These are phyloP conservation scores for Neodontobutis hainanensis DNA, from an alignment of 2,113 vertebrate species.

Conservation along the genomic window DNA sequence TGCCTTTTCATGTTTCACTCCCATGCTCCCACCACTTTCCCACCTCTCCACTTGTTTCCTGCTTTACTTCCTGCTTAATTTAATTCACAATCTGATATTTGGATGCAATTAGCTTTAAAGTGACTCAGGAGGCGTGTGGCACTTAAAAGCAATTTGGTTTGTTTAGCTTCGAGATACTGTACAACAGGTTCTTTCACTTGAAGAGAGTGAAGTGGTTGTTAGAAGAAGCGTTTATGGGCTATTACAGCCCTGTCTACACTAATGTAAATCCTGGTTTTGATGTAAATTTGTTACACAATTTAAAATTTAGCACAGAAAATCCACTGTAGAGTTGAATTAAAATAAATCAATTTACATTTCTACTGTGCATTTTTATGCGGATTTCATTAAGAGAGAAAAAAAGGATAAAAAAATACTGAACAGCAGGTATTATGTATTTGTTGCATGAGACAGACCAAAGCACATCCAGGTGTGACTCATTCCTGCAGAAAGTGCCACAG, in stretches of 20 bases:
- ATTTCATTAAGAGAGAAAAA: too few species aligned
- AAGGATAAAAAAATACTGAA: not conserved
- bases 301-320: too few species aligned
- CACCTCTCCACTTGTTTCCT: not conserved
- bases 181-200: conserved; percentile 36
- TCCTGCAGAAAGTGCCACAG: not conserved
- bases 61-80: conserved; percentile 43
- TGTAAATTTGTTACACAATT: too few species aligned
- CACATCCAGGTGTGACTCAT: not conserved
- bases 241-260: too few species aligned
- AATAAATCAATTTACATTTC: too few species aligned
- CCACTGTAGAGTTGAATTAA: too few species aligned
- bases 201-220: conserved; percentile 18
- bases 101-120: conserved; percentile 55
- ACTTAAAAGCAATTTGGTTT: conserved; percentile 62
- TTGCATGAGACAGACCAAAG: not conserved
- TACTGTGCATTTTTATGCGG: too few species aligned
- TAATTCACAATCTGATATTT: conserved; percentile 53
- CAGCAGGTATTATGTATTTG: not conserved
- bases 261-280: too few species aligned
- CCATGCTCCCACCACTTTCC: not conserved
- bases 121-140: conserved; percentile 47
- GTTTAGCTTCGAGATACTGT: conserved; percentile 36
- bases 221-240: conserved; percentile 4
- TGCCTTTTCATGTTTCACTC: conserved; percentile 17